These are phyloP conservation scores for Periparus ater DNA, from an alignment of 2,797 vertebrate species.

Conservation along the genomic window DNA sequence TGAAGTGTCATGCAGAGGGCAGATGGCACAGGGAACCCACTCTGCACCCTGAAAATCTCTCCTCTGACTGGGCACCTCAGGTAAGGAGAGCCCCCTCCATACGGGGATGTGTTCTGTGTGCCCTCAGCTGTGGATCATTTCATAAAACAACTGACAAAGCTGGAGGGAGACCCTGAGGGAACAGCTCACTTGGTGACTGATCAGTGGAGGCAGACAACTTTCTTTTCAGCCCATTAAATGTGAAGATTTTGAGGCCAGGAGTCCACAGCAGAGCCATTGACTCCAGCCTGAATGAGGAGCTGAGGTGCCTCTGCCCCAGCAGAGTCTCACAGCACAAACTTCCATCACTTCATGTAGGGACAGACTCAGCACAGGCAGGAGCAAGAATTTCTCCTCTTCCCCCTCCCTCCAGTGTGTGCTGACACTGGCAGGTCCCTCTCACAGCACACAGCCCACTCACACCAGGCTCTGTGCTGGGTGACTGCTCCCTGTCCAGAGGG, in stretches of 20 bases:
- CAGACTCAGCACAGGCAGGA: not conserved
- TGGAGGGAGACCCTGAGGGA: not conserved
- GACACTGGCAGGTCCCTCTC: not conserved
- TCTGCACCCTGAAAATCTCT: not conserved
- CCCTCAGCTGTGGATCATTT: not conserved
- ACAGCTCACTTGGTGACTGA: not conserved
- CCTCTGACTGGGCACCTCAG: not conserved
- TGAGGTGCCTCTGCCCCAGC: not conserved
- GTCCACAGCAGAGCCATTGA: not conserved
- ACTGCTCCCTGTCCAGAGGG: not conserved
- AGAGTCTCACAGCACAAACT: not conserved
- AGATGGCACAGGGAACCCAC: not conserved
- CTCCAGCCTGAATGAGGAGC: not conserved
- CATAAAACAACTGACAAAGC: not conserved
- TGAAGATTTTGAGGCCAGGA: not conserved
- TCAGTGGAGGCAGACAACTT: not conserved
- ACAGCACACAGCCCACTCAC: not conserved
- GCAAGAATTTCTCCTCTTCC: not conserved
- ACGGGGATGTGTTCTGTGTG: accelerated
- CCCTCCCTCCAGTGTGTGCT: not conserved
- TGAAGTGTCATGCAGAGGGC: not conserved
- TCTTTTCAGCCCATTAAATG: not conserved
- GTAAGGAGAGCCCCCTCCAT: not conserved
- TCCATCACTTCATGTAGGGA: accelerated
- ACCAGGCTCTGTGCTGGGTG: not conserved